Conservation (phyloP, 2,797 vertebrate species). For the Semaprochilodus insignis region DNA sequence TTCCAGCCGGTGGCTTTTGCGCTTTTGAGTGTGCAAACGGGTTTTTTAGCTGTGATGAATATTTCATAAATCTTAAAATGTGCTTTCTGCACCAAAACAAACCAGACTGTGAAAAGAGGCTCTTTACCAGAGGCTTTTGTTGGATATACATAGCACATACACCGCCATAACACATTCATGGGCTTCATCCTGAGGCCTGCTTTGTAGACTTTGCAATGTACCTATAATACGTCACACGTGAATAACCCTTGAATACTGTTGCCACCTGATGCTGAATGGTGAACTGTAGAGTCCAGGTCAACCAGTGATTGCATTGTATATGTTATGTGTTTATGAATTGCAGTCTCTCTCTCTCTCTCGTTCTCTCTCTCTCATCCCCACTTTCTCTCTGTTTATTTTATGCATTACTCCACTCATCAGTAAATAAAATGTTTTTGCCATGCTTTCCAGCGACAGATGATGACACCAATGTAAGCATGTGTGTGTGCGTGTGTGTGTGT, state of each 20-base stretch:
- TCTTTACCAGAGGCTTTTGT: slow-evolving; percentile 3
- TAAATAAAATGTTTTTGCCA: background rate
- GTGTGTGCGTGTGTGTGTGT: background rate
- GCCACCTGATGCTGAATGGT: background rate
- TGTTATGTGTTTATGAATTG: too few species aligned
- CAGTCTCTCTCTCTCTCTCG: background rate
- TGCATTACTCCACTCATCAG: background rate
- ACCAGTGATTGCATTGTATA: too few species aligned
- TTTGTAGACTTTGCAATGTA: background rate
- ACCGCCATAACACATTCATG: background rate
- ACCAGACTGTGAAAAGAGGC: background rate
- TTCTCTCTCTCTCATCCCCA: background rate
- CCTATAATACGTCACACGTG: background rate
- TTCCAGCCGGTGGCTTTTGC: background rate
- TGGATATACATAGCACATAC: background rate
- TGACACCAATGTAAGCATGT: background rate
- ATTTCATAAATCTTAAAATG: slow-evolving; percentile 14
- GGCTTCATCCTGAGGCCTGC: background rate
- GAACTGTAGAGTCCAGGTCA: background rate
- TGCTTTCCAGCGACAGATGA: background rate
- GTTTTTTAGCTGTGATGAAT: slow-evolving; percentile 28
- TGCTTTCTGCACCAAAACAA: slow-evolving; percentile 33
- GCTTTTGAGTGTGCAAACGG: background rate
- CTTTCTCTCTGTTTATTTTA: background rate
- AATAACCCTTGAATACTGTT: background rate